Evolutionary conservation across 2,888 invertebrate species (phyloP), one percentile per base, ranked within the genome.

Genomic region (Lissonota sp.): DNA sequence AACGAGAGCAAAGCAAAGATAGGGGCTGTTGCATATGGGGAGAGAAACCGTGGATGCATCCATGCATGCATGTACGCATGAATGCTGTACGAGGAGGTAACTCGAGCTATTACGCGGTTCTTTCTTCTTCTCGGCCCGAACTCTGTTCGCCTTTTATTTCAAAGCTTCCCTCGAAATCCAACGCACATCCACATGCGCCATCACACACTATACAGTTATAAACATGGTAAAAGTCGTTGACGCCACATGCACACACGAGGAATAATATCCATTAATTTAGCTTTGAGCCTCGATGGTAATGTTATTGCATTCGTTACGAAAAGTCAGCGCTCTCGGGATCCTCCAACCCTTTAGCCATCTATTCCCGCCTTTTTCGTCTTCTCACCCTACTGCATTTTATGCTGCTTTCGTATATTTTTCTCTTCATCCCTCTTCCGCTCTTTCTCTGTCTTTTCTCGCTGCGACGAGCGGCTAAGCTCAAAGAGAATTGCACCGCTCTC

Each of bases 291-390:
- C 86, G 86, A 88, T 87, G 88, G 87, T 91, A 90, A 91, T 90
- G 89, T 89, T 89, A 89, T 90, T 90, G 90, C 89, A 88, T 89
- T 81, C 88, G 89, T 89, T 89, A 88, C 86, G 84, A 84, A 87
- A 87, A 86, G 83, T 85, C 86, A 83, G 73, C 72, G 72, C 75
- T 60, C 75, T 60, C 67, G 79, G 66, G 26, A 70, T 67, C 37
- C 58, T 16, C 64, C 62, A 72, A 49, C 76, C 73, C 66, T 76
- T 79, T 63, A 78, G 67, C 70, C 37, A 51, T 62, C 69, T 71
- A 60, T 42, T 64, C 63, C 53, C 60, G 40, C 66, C 40, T 69
- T 49, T 55, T 8, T 64, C 51, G 42, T 62, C 62, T 64, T 69
- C 3, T 26, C 26, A 3, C 26, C 26, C 26, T 26, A 26, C 26